A percentile compares a stretch with the other conserved stretches of the same genome.
Evolutionary conservation across 2,113 vertebrate species (phyloP).

Genomic region (Petaurus breviceps): DNA sequence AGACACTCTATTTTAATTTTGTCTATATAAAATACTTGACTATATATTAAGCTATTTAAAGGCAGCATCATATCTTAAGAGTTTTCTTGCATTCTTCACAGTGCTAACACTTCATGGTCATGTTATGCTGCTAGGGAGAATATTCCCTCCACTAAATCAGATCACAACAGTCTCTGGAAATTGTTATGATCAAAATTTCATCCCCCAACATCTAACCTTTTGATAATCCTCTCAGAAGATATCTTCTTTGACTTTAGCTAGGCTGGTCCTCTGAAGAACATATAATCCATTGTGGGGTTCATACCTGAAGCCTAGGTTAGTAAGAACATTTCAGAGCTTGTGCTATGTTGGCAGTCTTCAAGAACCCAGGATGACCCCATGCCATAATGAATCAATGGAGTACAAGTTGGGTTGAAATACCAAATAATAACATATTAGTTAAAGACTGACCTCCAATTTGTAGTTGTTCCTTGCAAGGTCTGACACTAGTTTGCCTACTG

Average conservation of each 20-base stretch:
- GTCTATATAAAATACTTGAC: no score
- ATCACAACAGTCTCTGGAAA: not conserved
- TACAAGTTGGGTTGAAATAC: not conserved
- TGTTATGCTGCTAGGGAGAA: not conserved
- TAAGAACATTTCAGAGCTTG: not conserved
- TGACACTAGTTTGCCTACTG: not conserved
- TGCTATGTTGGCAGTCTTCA: not conserved
- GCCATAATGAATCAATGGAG: not conserved
- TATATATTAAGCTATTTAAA: no score
- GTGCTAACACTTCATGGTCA: no score
- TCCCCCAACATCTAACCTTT: not conserved
- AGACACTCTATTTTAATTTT: no score
- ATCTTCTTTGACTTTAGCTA: not conserved
- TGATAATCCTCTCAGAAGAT: not conserved
- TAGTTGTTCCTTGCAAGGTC: not conserved
- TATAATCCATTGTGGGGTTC: not conserved
- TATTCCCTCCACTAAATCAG: not conserved
- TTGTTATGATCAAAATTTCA: not conserved
- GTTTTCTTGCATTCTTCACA: no score
- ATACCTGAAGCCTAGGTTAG: not conserved
- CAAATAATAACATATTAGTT: not conserved
- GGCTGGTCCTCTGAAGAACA: not conserved
- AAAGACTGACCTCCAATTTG: not conserved
- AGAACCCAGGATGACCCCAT: not conserved
- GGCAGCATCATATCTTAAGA: no score